Evolutionary conservation across 2,888 invertebrate species (phyloP), one percentile per base, ranked within the genome.

Genomic region (Cremastobaeus sp.): DNA sequence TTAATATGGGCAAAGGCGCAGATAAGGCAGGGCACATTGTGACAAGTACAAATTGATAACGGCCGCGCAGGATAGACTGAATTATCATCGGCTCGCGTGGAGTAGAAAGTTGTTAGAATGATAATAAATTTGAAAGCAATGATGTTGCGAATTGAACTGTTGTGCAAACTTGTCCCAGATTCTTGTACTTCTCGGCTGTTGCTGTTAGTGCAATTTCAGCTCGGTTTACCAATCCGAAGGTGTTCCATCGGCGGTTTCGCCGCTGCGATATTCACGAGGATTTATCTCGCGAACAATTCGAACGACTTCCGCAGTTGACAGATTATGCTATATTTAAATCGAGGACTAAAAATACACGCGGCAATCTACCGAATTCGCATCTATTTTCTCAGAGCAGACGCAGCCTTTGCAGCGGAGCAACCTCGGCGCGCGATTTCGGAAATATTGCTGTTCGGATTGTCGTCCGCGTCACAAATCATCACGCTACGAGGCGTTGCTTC

Each of bases 121-220:
- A 70, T 70, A 64, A 70, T 70, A 70, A 70, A 70, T 70, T 70
- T 64, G 70, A 70, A 70, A 70, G 70, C 70, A 64, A 64, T 70
- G 70, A 70, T 70, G 64, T 70, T 70, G 70, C 64, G 64, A 64
- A 64, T 70, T 50, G 47, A 70, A 57, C 70, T 62, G 55, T 64
- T 70, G 70, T 43, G 57, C 43, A 70, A 70, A 70, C 55, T 37
- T 43, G 70, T 17, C 64, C 64, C 57, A 70, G 70, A 70, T 70
- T 57, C 57, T 41, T 47, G 14, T 28, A 28, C 12, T 18, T 35
- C 41, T 34, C 35, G n/a, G 45, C 47, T 69, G 25, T 70, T 50
- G 50, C 55, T 64, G 50, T 47, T 47, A 11, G 60, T 18, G 39
- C 1, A 34, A 39, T 37, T 52, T 39, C 32, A 45, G 30, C 12